Conservation (phyloP, 2,797 vertebrate genomes). For the Amblyopsis hoosieri region DNA sequence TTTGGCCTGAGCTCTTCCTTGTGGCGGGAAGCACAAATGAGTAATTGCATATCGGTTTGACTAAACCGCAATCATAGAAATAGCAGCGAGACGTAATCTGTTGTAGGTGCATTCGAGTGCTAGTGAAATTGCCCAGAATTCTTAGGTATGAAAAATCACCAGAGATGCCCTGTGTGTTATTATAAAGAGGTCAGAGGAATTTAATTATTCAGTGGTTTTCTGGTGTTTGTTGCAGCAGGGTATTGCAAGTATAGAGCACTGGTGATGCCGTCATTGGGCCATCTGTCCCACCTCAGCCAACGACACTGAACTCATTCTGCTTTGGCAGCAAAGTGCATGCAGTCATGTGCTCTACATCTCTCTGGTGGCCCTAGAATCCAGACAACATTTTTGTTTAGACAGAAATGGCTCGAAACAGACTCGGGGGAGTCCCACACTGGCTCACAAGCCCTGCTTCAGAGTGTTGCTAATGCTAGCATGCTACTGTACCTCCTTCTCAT, state of each 20-base stretch:
- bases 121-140: conserved; percentile 7
- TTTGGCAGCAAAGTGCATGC: conserved; percentile 48
- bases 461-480: not conserved
- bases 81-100: no score
- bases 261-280: conserved; percentile 55
- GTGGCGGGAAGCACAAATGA: not conserved
- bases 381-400: conserved; percentile 37
- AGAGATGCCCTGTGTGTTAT: conserved; percentile 32
- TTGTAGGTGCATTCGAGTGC: not conserved
- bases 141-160: conserved; percentile 18
- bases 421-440: conserved; percentile 9
- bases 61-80: no score
- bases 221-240: conserved; percentile 49
- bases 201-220: conserved; percentile 50
- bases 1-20: conserved; percentile 5
- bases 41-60: not conserved
- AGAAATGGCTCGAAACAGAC: conserved; percentile 35
- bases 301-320: conserved; percentile 46
- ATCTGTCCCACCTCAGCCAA: conserved; percentile 64
- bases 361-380: conserved; percentile 22
- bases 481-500: conserved; percentile 4
- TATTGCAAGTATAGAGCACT: conserved; percentile 49
- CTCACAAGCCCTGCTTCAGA: conserved; percentile 21
- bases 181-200: conserved; percentile 39
- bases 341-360: conserved; percentile 9